These are phyloP conservation scores for Chloromyia formosa DNA, from an alignment of 2,888 invertebrate species.

Conservation along the genomic window DNA sequence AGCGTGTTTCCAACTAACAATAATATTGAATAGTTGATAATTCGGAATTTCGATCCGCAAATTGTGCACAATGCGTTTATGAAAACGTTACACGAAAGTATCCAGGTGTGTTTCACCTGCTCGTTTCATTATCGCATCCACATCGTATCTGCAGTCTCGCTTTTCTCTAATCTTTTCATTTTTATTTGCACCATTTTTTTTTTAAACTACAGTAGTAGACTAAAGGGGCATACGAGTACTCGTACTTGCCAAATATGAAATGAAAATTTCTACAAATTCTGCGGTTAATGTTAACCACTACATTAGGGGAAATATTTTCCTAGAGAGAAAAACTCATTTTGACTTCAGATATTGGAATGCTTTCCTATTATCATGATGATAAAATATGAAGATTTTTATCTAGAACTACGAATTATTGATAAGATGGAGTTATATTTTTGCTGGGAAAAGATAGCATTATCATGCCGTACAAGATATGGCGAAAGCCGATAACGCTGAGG, in stretches of 20 bases:
- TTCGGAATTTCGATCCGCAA: too few relatives aligned
- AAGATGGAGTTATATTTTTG: not conserved
- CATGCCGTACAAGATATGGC: too few relatives aligned
- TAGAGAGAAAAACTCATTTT: not conserved
- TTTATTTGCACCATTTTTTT: too few relatives aligned
- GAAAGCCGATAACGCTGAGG: too few relatives aligned
- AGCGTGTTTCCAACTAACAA: too few relatives aligned
- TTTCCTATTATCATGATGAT: not conserved
- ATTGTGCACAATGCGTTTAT: too few relatives aligned
- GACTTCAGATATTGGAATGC: not conserved
- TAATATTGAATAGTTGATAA: too few relatives aligned
- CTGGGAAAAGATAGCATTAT: not conserved
- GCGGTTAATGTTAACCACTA: not conserved
- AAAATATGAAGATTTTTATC: not conserved
- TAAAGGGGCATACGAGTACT: not conserved
- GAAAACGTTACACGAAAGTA: too few relatives aligned
- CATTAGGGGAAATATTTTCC: not conserved
- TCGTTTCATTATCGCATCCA: not conserved
- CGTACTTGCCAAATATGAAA: too few relatives aligned
- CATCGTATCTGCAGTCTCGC: not conserved
- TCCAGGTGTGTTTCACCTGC: not conserved
- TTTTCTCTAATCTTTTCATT: too few relatives aligned
- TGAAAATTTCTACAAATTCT: not conserved
- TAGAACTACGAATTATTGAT: not conserved
- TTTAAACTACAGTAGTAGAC: too few relatives aligned